A percentile compares a stretch with the other conserved stretches of the same genome.
phyloP scores from a whole-genome alignment of 2,113 vertebrate species.

The Uria lomvia region DNA sequence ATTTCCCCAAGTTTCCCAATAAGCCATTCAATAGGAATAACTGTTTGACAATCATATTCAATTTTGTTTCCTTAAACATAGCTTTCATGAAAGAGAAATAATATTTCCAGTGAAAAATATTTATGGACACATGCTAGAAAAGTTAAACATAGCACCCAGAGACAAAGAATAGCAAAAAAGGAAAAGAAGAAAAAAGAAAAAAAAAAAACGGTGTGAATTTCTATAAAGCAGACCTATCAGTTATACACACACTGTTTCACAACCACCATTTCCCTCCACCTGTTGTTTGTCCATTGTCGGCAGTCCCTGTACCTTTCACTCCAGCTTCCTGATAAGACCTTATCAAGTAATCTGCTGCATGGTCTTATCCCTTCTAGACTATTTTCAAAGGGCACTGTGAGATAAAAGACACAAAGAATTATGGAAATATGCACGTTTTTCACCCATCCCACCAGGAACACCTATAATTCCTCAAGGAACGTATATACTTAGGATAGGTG shows the following conservation, averaged over 20 bases:
- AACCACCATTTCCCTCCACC: background rate
- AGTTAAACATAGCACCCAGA: background rate
- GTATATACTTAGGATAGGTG: background rate
- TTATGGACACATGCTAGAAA: background rate
- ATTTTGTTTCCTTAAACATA: background rate
- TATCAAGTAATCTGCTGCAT: background rate
- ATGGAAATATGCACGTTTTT: background rate
- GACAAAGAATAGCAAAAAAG: background rate
- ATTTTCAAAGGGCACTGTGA: background rate
- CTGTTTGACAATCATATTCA: background rate
- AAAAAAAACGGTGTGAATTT: background rate
- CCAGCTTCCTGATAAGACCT: background rate
- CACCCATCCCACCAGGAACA: background rate
- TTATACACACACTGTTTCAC: background rate
- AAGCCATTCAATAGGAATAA: background rate
- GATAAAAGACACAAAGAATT: background rate
- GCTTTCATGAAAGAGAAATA: background rate
- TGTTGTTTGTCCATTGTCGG: background rate
- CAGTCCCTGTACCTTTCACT: background rate
- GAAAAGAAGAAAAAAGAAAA: background rate
- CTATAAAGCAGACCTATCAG: background rate
- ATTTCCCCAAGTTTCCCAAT: background rate
- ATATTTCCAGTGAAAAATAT: background rate
- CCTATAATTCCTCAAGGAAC: background rate
- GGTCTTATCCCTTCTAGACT: background rate